These are phyloP conservation scores for Pseudorhiza aurosa DNA, from an alignment of 30 jellyfish, hydroid and myxozoan species.

Conservation along the genomic window DNA sequence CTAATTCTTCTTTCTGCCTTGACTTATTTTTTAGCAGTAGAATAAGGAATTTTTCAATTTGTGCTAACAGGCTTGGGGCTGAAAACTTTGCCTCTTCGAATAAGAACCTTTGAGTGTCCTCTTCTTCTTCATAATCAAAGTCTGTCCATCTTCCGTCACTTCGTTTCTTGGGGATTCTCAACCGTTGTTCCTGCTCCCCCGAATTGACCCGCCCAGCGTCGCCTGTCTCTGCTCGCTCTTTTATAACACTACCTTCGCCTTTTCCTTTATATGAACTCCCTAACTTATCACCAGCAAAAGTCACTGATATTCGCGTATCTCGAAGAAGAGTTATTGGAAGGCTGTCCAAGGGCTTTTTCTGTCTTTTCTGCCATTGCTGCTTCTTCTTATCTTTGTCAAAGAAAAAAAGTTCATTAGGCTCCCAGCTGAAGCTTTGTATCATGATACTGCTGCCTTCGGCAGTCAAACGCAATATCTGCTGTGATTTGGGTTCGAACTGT, in stretches of 20 bases:
- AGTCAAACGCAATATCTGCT: not conserved
- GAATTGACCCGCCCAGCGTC: slow-evolving; percentile 8
- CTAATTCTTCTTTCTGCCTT: slow-evolving; percentile 40
- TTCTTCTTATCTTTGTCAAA: slow-evolving; percentile 43
- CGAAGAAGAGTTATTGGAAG: slow-evolving; percentile 39
- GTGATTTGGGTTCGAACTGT: too few species aligned
- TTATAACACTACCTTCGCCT: not conserved
- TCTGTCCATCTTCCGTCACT: not conserved
- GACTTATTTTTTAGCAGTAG: not conserved
- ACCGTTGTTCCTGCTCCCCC: not conserved
- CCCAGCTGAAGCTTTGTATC: slow-evolving; percentile 26
- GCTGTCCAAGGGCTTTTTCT: slow-evolving; percentile 43
- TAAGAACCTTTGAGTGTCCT: slow-evolving; percentile 75
- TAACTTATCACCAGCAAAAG: slow-evolving; percentile 7
- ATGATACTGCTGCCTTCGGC: not conserved
- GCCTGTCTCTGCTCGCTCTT: slow-evolving; percentile 8
- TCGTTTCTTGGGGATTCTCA: not conserved
- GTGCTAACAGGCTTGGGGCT: slow-evolving; percentile 73
- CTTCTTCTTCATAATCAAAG: slow-evolving; percentile 66
- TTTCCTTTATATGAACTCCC: not conserved
- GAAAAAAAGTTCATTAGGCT: slow-evolving; percentile 45
- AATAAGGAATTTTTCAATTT: slow-evolving; percentile 55
- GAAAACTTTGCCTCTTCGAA: slow-evolving; percentile 86
- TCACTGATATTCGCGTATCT: slow-evolving; percentile 14
- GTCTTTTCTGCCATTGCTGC: slow-evolving; percentile 39